A percentile compares a stretch with the other conserved stretches of the same genome.
Evolutionary conservation across 2,888 invertebrate genomes (phyloP).

Genomic region (Archaeoteleia sp.): DNA sequence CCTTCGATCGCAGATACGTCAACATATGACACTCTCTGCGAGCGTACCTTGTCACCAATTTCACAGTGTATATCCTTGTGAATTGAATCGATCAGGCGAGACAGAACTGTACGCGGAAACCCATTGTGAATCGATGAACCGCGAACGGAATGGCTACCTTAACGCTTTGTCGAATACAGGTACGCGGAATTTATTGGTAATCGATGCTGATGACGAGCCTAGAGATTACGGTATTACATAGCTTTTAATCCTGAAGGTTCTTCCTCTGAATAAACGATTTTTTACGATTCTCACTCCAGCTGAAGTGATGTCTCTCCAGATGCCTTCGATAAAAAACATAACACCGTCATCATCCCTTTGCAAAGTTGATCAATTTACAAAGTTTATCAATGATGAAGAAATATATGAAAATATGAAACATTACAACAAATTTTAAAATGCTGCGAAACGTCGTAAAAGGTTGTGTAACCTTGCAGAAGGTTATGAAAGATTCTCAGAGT

Average conservation of each 20-base stretch:
- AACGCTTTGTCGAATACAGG: conserved; percentile 61
- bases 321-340: too few species aligned
- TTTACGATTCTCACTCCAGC: too few species aligned
- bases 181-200: conserved; percentile 67
- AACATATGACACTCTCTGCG: conserved; percentile 7
- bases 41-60: conserved; percentile 55
- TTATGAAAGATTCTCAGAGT: too few species aligned
- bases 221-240: conserved; percentile 15
- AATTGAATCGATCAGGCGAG: conserved; percentile 52
- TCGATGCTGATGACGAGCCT: conserved; percentile 54
- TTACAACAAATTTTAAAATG: too few species aligned
- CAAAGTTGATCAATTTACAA: too few species aligned
- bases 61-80: conserved; percentile 49
- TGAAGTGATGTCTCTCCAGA: too few species aligned
- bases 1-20: conserved; percentile 4
- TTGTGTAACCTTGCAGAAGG: too few species aligned
- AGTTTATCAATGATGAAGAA: too few species aligned
- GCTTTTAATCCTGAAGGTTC: conserved; percentile 11
- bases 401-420: too few species aligned
- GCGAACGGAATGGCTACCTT: conserved; percentile 66
- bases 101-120: conserved; percentile 62
- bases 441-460: too few species aligned
- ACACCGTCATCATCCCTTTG: too few species aligned
- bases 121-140: conserved; percentile 63
- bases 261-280: background rate